Evolutionary conservation across 2,113 vertebrate species (phyloP), one percentile per base, ranked within the genome.

Genomic region (Vidua chalybeata): DNA sequence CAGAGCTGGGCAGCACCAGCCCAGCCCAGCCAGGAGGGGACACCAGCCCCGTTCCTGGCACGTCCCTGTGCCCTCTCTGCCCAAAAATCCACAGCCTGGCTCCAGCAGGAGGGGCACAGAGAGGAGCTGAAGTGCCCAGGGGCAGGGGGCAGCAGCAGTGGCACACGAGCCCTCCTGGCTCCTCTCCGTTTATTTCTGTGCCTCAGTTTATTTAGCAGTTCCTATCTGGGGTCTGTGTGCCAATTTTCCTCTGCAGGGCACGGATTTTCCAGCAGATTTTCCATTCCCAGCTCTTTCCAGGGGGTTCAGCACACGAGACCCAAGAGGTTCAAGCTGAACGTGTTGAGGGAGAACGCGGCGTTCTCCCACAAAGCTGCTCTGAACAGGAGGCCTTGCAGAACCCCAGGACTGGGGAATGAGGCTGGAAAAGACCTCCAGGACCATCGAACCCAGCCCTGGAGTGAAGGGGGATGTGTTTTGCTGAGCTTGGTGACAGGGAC

Each of bases 341-440:
- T 7, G 31, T 7, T 15, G 71, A 8, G 30, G 22, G 41, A 5
- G 8, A 28, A 27, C 0, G 5, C 6, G 5, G 15, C 6, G 1
- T 18, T n/a, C 37, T 76, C 63, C 56, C 19, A 37, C 13, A 11
- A 2, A 52, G n/a, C 51, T 21, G 43, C 68, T 48, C 22, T 31
- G 52, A 52, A 7, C 22, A 10, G 21, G 58, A 72, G 69, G 33
- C 20, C 41, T 5, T 16, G 37, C 1, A 6, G 41, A 18, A 7
- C 28, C 43, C 11, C 1, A 1, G 58, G 8, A 2, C 1, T 6
- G 56, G 8, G 30, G 39, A 19, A 5, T 8, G 27, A 39, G 46
- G 18, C 8, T 46, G 73, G 55, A 4, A 72, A 48, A 35, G 35
- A 15, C 6, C 20, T 22, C 59, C 51, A 46, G 20, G 16, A 11